Conservation (phyloP, 2,888 invertebrate genomes). For the Acronicta leporina region DNA sequence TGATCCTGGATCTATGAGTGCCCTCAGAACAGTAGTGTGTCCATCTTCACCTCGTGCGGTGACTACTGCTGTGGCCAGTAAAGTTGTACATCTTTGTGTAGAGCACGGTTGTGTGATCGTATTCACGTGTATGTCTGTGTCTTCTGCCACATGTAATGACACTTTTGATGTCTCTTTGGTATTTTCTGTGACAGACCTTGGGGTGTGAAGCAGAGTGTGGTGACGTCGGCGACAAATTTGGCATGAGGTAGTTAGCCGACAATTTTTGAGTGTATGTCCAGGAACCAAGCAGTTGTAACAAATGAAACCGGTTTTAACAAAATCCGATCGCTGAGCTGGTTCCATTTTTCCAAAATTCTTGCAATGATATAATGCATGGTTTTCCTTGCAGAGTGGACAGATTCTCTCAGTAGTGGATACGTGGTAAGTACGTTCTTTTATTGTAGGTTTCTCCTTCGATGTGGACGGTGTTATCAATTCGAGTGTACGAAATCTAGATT, state of each 20-base stretch:
- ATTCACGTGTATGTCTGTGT: no score
- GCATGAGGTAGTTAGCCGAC: slow-evolving; percentile 1
- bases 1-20: slow-evolving; percentile 12
- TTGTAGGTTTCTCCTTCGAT: neutral
- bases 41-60: neutral
- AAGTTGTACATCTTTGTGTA: no score
- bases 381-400: slow-evolving; percentile 3
- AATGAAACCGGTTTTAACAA: neutral
- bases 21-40: neutral
- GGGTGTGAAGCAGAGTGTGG: slow-evolving; percentile 11
- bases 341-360: slow-evolving; percentile 9
- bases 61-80: slow-evolving; percentile 1
- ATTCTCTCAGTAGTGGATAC: slow-evolving; percentile 1
- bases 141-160: no score
- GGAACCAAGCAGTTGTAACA: slow-evolving; percentile 14
- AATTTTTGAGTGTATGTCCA: slow-evolving; percentile 4
- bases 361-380: slow-evolving; percentile 3
- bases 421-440: slow-evolving; percentile 1
- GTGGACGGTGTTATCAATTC: slow-evolving; percentile 4
- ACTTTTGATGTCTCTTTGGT: neutral
- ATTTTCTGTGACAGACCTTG: neutral
- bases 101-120: no score
- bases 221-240: slow-evolving; percentile 4
- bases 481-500: slow-evolving; percentile 11
- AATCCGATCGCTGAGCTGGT: neutral